Evolutionary conservation across 2,888 invertebrate species (phyloP).

Genomic region (Eubasilissa splendida): DNA sequence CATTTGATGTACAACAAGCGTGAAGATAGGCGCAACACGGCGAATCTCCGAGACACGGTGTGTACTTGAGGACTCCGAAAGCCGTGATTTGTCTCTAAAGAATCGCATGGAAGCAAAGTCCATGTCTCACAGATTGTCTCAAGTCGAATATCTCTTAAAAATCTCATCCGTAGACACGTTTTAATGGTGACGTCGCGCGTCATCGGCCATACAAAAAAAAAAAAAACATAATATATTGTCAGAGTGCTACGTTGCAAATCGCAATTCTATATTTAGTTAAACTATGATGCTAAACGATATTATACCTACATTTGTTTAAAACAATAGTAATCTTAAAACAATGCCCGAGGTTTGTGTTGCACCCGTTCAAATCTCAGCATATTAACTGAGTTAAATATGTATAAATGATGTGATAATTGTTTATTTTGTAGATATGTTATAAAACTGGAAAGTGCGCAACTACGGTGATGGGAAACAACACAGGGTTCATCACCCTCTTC

Average conservation of each 20-base stretch:
- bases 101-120: no score
- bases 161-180: no score
- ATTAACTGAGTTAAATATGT: not conserved
- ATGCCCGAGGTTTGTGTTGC: not conserved
- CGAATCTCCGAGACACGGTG: no score
- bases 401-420: not conserved
- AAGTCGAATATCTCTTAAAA: no score
- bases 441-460: constrained; percentile 69
- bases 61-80: no score
- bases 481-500: constrained; percentile 69
- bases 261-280: not conserved
- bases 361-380: not conserved
- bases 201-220: not conserved
- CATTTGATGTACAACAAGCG: no score
- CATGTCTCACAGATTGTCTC: no score
- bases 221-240: not conserved
- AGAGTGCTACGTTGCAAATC: not conserved
- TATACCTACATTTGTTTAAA: not conserved
- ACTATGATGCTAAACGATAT: not conserved
- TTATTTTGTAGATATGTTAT: constrained; percentile 67
- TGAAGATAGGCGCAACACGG: no score
- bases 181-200: no score
- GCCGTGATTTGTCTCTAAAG: no score
- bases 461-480: constrained; percentile 76
- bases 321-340: not conserved